These are phyloP conservation scores for Lepus townsendii DNA, from an alignment of 2,797 vertebrate species.

Conservation along the genomic window DNA sequence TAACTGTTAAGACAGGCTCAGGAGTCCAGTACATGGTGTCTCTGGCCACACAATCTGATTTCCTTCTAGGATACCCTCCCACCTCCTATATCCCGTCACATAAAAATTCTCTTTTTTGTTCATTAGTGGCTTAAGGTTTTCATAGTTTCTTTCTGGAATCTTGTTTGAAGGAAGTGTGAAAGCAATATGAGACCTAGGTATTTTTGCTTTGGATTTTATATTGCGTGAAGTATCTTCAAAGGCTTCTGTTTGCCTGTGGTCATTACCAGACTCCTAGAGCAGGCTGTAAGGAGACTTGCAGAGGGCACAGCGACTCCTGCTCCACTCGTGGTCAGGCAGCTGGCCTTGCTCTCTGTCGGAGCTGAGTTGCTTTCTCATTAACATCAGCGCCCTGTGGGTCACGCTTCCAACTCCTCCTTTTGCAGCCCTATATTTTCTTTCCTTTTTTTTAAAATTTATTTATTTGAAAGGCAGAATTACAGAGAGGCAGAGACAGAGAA, in stretches of 20 bases:
- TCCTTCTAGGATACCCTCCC: background rate
- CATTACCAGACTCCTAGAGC: background rate
- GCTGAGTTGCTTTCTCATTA: background rate
- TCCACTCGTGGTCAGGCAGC: background rate
- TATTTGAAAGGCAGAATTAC: too few species aligned
- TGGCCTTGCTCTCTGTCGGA: background rate
- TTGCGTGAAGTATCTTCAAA: background rate
- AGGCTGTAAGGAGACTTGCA: background rate
- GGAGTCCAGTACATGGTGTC: background rate
- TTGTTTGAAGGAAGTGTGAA: background rate
- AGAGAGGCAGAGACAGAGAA: too few species aligned
- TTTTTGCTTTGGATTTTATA: background rate
- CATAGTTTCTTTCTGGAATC: background rate
- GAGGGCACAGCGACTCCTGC: background rate
- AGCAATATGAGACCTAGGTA: too few species aligned
- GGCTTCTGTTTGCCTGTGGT: background rate
- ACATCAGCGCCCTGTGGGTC: background rate
- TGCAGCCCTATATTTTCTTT: background rate
- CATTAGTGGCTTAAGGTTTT: background rate
- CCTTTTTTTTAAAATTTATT: too few species aligned
- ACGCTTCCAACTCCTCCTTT: background rate
- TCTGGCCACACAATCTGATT: background rate
- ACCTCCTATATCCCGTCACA: background rate
- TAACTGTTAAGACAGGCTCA: background rate
- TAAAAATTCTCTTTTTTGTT: background rate